These are phyloP conservation scores for Aphis craccivora DNA, from an alignment of 1,140 invertebrate genomes.

Conservation along the genomic window DNA sequence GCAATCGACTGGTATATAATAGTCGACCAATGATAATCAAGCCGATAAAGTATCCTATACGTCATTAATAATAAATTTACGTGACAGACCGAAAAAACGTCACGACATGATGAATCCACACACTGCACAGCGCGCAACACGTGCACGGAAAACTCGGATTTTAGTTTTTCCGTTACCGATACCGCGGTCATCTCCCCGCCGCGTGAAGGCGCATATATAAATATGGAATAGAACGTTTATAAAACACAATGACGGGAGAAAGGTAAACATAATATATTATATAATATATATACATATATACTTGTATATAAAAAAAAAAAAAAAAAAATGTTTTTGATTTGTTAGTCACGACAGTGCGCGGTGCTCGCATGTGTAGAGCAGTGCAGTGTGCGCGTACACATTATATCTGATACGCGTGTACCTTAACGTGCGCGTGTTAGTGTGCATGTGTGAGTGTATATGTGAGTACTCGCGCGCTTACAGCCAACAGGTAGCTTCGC, in stretches of 20 bases:
- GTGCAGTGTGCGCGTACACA: neutral
- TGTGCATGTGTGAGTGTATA: neutral
- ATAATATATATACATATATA: too few relatives aligned
- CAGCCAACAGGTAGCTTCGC: constrained; percentile 50
- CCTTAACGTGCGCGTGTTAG: neutral
- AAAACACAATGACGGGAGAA: constrained; percentile 32
- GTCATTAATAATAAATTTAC: too few relatives aligned
- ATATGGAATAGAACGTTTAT: neutral
- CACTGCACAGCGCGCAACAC: too few relatives aligned
- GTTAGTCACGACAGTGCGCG: constrained; percentile 41
- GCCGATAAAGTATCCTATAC: too few relatives aligned
- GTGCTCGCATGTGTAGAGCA: neutral
- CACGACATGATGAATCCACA: too few relatives aligned
- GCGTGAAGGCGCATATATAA: neutral
- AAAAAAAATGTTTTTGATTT: constrained; percentile 50
- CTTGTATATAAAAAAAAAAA: neutral
- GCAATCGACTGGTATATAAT: too few relatives aligned
- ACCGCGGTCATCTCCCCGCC: neutral
- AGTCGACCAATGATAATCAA: too few relatives aligned
- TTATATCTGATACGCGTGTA: neutral
- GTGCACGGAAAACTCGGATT: neutral
- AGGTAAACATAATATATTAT: constrained; percentile 20
- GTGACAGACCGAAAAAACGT: too few relatives aligned
- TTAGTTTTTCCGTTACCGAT: neutral
- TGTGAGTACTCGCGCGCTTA: too few relatives aligned